Evolutionary conservation across 1,140 invertebrate species (phyloP), one percentile per base, ranked within the genome.

Genomic region (Drosophila sp.): DNA sequence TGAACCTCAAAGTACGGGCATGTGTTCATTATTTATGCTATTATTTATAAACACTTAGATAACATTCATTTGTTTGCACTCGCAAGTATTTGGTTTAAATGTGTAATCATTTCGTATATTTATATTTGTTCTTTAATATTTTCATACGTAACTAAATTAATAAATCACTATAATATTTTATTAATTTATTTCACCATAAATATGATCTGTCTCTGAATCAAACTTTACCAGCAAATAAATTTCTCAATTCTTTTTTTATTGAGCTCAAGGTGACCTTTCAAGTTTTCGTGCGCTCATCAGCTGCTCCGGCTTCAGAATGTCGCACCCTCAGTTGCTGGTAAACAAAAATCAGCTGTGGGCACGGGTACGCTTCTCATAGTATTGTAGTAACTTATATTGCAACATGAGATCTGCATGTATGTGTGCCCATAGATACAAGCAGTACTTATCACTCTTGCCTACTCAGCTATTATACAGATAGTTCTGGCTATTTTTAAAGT

Each of bases 241-340:
- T 71, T 41, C 61, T 73, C 63, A 79, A 76, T 84, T 76, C 63
- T 62, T 40, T 46, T 64, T 73, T 72, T 72, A 83, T 78, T 72
- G 73, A 71, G 76, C 79, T 87, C 83, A 87, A 87, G 83, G 83
- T 87, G 83, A 87, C 83, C 83, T 89, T 76, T 87, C 43, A 81
- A 80, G 82, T 86, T 80, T 86, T 80, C 69, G 69, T 86, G 74
- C 80, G 70, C 61, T 21, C 61, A 78, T 58, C 81, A 86, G 80
- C 80, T 83, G 80, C 43, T 79, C 27, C 54, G 46, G 72, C 76
- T 34, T 46, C 45, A 65, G 45, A 77, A 70, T 57, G 38, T 65
- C 54, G 58, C 71, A 64, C 64, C 78, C 62, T 59, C 71, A 5
- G 25, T 54, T 34, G 77, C 73, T 71, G 64, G 75, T 89, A 87